Conservation (phyloP, 2,797 vertebrate species). For the Falco biarmicus region DNA sequence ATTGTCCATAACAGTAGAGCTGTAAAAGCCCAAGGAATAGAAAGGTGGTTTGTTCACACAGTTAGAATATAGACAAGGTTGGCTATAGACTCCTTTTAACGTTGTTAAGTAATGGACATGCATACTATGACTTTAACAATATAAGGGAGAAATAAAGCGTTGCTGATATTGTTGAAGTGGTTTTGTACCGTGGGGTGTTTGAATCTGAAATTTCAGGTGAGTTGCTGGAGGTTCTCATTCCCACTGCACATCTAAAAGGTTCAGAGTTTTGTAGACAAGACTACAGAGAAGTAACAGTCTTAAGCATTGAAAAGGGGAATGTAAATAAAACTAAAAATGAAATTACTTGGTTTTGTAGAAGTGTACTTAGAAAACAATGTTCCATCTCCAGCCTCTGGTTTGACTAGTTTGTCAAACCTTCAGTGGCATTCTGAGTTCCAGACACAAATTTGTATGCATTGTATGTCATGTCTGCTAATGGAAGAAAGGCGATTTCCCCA, state of each 20-base stretch:
- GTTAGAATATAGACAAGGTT: background rate
- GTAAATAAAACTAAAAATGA: background rate
- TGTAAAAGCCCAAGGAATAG: background rate
- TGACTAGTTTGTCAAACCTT: background rate
- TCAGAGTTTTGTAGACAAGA: background rate
- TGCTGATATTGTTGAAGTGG: background rate
- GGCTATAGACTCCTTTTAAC: background rate
- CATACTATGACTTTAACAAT: background rate
- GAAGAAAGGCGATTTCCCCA: background rate
- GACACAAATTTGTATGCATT: background rate
- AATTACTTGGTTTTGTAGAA: background rate
- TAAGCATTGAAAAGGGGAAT: background rate
- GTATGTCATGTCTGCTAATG: background rate
- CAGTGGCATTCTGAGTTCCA: background rate
- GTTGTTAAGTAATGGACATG: background rate
- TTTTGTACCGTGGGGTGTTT: rapidly evolving
- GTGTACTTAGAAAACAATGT: background rate
- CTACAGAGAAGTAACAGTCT: background rate
- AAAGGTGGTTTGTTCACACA: background rate
- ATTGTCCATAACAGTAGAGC: background rate
- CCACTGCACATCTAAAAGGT: background rate
- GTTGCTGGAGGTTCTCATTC: background rate
- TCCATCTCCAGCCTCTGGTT: background rate
- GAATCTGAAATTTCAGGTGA: background rate
- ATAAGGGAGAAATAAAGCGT: background rate